These are phyloP conservation scores for Carapus acus DNA, from an alignment of 2,797 vertebrate genomes.

Conservation along the genomic window DNA sequence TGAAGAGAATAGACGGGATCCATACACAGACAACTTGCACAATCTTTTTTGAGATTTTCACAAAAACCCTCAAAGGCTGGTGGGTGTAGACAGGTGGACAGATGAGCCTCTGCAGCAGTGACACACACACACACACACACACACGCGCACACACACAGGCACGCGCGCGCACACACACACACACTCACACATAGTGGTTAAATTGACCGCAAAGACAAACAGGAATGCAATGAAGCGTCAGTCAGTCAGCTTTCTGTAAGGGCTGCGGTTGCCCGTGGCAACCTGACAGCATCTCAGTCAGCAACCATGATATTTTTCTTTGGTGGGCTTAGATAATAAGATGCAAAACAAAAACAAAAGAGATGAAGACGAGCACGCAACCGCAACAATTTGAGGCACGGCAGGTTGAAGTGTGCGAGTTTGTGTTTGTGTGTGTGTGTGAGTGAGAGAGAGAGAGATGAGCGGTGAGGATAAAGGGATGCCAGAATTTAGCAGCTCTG, in stretches of 20 bases:
- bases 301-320: slow-evolving; percentile 33
- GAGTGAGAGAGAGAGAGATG: no score
- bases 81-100: slow-evolving; percentile 39
- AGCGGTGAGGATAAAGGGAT: slow-evolving; percentile 27
- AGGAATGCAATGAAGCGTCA: slow-evolving; percentile 27
- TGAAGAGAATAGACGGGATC: no score
- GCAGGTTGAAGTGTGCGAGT: slow-evolving; percentile 17
- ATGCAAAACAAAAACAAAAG: slow-evolving; percentile 22
- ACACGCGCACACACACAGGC: slow-evolving; percentile 6
- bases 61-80: slow-evolving; percentile 18
- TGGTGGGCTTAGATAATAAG: slow-evolving; percentile 34
- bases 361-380: slow-evolving; percentile 2
- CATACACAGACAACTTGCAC: no score
- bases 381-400: no score
- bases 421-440: slow-evolving; percentile 10
- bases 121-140: slow-evolving; percentile 15
- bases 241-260: slow-evolving; percentile 28
- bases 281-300: slow-evolving; percentile 30
- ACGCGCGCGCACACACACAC: slow-evolving; percentile 10
- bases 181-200: neutral
- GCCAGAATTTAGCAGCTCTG: slow-evolving; percentile 45
- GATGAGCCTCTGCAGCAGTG: slow-evolving; percentile 17
- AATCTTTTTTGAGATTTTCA: no score
- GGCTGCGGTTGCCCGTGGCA: slow-evolving; percentile 50
- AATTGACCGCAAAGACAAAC: slow-evolving; percentile 20